Evolutionary conservation across 2,888 invertebrate species (phyloP), one percentile per base, ranked within the genome.

Genomic region (Brachyptera putata): DNA sequence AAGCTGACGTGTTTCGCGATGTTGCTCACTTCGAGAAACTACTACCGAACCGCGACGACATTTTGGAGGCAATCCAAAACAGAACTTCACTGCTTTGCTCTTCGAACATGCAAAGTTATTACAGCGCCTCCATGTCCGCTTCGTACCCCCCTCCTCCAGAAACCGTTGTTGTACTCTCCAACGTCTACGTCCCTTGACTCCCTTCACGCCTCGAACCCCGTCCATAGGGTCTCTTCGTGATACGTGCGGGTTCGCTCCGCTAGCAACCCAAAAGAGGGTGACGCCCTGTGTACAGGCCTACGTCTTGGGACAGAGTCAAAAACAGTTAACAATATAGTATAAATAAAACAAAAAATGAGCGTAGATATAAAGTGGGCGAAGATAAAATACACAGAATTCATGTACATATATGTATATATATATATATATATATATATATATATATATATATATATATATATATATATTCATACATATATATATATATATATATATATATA

Each of bases 101-200:
- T 22, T 16, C 26, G n/a, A 26, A 43, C 57, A 57, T 57, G 57
- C 57, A 57, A 57, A 57, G 57, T 57, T 57, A 57, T 57, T 18
- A 37, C 41, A 41, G 57, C 43, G 57, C 57, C 57, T 4, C 39
- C 13, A 7, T 57, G 57, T 57, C 57, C 26, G 49, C 9, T 11
- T 14, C 41, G 41, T 21, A 41, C 9, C 41, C 14, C 49, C 4
- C 49, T 16, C 49, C 18, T 13, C 49, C 49, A 11, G n/a, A 13
- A n/a, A n/a, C n/a, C n/a, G n/a, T n/a, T n/a, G n/a, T n/a, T n/a
- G n/a, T n/a, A n/a, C n/a, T n/a, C n/a, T n/a, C n/a, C n/a, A n/a
- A n/a, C n/a, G n/a, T n/a, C n/a, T n/a, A n/a, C 49, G 13, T 1
- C 48, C 48, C 48, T 14, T 11, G 16, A 16, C 43, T 21, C 43